A percentile compares a stretch with the other conserved stretches of the same genome.
These are phyloP conservation scores for Lacerta viridis DNA, from an alignment of 2,797 vertebrate genomes.

Conservation along the genomic window DNA sequence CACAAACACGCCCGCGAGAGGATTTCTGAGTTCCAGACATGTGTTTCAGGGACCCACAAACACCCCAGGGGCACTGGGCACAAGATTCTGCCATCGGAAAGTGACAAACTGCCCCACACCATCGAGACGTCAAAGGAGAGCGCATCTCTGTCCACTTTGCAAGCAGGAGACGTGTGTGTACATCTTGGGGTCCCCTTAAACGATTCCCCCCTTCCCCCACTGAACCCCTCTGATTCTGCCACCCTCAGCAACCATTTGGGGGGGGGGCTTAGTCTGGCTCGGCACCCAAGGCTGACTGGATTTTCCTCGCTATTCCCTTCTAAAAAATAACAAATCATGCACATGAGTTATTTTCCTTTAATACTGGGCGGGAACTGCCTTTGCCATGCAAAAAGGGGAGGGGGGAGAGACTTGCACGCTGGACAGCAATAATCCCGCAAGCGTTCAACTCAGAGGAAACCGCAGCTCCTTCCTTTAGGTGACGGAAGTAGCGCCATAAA, in stretches of 20 bases:
- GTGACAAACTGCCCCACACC: background rate
- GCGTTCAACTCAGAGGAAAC: constrained; percentile 42
- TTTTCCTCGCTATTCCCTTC: constrained; percentile 54
- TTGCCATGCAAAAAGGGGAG: constrained; percentile 59
- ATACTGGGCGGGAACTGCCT: constrained; percentile 67
- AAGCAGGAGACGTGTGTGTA: background rate
- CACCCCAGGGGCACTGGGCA: too few species aligned
- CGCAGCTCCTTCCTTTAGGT: constrained; percentile 51
- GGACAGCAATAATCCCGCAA: background rate
- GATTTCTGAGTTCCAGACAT: background rate
- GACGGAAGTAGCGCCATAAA: constrained; percentile 69
- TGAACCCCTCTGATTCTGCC: background rate
- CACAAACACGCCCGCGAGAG: too few species aligned
- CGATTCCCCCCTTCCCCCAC: background rate
- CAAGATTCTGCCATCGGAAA: too few species aligned
- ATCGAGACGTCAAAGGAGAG: background rate
- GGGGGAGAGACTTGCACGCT: constrained; percentile 44
- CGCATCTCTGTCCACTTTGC: background rate
- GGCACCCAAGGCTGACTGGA: background rate
- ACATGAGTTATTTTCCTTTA: constrained; percentile 15
- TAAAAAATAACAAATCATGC: constrained; percentile 36
- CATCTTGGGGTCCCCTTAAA: background rate
- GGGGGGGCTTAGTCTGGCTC: background rate
- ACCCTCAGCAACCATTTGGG: background rate
- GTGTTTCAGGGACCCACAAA: background rate